These are phyloP conservation scores for Orestias chungarensis DNA, from an alignment of 2,797 vertebrate genomes.

Conservation along the genomic window DNA sequence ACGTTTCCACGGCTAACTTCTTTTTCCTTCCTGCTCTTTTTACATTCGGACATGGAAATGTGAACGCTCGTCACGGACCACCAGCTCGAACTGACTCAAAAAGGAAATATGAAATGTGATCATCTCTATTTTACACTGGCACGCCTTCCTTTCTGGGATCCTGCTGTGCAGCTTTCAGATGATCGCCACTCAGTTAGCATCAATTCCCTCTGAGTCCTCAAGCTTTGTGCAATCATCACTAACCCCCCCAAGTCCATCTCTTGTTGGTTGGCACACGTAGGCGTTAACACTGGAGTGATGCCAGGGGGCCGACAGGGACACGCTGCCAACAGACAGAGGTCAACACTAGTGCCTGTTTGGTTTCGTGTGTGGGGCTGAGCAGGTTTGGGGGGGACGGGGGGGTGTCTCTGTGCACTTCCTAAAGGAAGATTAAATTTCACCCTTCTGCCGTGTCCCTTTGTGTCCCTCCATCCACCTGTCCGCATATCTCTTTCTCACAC, in stretches of 20 bases:
- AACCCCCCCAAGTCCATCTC: slow-evolving; percentile 54
- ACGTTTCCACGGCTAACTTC: neutral
- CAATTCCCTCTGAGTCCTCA: slow-evolving; percentile 47
- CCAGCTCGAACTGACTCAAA: neutral
- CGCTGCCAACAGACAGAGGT: slow-evolving; percentile 83
- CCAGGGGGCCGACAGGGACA: slow-evolving; percentile 80
- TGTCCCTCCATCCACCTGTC: slow-evolving; percentile 45
- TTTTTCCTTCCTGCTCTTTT: neutral
- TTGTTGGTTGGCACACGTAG: slow-evolving; percentile 86
- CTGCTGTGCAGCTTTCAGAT: neutral
- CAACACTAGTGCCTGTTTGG: slow-evolving; percentile 72
- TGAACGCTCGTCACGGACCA: neutral
- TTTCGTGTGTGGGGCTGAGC: slow-evolving; percentile 53
- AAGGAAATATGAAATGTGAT: neutral
- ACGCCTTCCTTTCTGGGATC: neutral
- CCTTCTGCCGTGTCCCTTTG: slow-evolving; percentile 47
- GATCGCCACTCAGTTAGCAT: slow-evolving; percentile 55
- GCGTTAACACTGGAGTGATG: slow-evolving; percentile 78
- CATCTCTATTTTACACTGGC: neutral
- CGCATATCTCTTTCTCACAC: slow-evolving; percentile 63
- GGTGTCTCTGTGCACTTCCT: slow-evolving; percentile 64
- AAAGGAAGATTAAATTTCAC: slow-evolving; percentile 77
- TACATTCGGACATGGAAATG: neutral
- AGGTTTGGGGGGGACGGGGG: slow-evolving; percentile 54
- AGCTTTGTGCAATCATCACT: slow-evolving; percentile 54